A percentile compares a stretch with the other conserved stretches of the same genome.
Evolutionary conservation across 2,797 vertebrate species (phyloP).

Genomic region (Scleropages formosus): DNA sequence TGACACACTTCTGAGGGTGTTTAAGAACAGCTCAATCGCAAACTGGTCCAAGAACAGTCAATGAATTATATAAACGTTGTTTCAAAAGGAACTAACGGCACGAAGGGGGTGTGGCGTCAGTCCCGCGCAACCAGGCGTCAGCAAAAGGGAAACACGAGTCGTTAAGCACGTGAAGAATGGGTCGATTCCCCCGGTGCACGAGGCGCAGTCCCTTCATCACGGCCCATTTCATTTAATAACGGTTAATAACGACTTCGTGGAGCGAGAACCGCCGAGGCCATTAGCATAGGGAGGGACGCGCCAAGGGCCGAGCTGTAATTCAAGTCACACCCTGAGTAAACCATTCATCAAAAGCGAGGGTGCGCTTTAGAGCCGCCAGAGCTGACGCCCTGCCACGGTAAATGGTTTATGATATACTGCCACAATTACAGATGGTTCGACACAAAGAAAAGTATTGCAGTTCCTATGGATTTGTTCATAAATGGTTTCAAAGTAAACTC

Average conservation of each 20-base stretch:
- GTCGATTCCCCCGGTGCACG: no score
- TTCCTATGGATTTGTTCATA: background rate
- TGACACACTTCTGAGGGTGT: no score
- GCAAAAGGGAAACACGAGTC: no score
- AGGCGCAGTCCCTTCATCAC: background rate
- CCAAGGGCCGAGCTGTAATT: background rate
- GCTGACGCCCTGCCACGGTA: background rate
- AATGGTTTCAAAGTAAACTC: background rate
- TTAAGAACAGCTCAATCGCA: no score
- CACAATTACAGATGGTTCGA: background rate
- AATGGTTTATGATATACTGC: background rate
- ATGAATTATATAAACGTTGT: no score
- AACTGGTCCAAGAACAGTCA: no score
- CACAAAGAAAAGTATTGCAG: background rate
- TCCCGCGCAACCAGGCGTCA: no score
- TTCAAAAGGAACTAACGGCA: background rate
- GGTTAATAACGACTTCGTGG: background rate
- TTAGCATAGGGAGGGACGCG: conserved; percentile 1
- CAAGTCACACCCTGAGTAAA: background rate
- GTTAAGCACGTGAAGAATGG: no score
- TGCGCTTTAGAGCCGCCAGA: background rate
- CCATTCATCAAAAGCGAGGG: background rate
- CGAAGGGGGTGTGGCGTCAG: background rate
- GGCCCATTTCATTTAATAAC: background rate
- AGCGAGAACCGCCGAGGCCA: background rate